Evolutionary conservation across 2,888 invertebrate species (phyloP), one percentile per base, ranked within the genome.

Genomic region (Eilema griseolum): DNA sequence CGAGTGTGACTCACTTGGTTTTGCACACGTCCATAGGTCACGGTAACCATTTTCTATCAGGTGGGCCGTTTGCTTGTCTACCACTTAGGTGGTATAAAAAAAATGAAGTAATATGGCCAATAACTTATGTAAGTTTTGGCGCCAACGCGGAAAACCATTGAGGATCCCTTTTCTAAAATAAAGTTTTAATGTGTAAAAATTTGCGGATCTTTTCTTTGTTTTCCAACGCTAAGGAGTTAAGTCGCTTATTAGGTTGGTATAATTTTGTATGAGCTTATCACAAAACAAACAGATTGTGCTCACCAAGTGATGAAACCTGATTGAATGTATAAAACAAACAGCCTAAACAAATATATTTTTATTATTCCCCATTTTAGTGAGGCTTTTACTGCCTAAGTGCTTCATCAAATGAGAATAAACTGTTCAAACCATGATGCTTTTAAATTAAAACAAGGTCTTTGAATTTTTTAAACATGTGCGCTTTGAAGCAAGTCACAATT

Each of bases 271-370:
- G n/a, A 52, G 52, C 52, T 52, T 52, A 52, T 52, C 52, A n/a
- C n/a, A 52, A 52, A 10, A 8, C 8, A 52, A 52, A 52, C 52
- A 52, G 20, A 52, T 52, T 52, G 46, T 46, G 52, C 52, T n/a
- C 52, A 10, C 52, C 52, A 52, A 52, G 52, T 52, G n/a, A 52
- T 52, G n/a, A 52, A 52, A n/a, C 52, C 8, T 52, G 52, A 52
- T 52, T n/a, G 52, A 52, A n/a, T 52, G 20, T 52, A 52, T n/a
- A 52, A 52, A 52, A 2, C n/a, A 52, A 52, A 52, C 52, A 52
- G 7, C 52, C 52, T 52, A 52, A 52, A 52, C 52, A 52, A 52
- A 52, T 52, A 52, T 52, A 52, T 52, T n/a, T 46, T 52, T n/a
- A 52, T 52, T 52, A 52, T n/a, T n/a, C 10, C 52, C 52, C 52